Conservation (phyloP, 2,113 vertebrate species). For the Chitala chitala region DNA sequence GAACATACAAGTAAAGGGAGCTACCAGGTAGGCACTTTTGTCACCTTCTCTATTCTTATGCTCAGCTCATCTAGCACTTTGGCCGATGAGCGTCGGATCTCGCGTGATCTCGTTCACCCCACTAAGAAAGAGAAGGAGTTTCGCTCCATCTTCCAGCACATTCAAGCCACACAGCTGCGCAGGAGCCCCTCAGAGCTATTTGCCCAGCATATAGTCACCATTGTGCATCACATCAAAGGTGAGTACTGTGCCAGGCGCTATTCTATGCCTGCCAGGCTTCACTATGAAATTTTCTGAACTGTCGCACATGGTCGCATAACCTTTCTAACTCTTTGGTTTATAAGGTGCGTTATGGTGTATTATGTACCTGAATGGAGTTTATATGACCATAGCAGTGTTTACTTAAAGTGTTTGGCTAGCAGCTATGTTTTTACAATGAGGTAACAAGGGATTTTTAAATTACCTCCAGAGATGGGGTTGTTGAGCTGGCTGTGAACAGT, state of each 20-base stretch:
- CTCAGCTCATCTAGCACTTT: conserved; percentile 76
- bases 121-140: conserved; percentile 90
- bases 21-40: not conserved
- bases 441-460: not conserved
- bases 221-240: conserved; percentile 96
- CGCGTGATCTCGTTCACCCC: conserved; percentile 83
- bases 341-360: not conserved
- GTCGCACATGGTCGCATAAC: too few relatives aligned
- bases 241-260: conserved; percentile 14
- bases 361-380: too few relatives aligned
- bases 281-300: not conserved
- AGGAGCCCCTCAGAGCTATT: conserved; percentile 86
- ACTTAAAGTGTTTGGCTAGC: not conserved
- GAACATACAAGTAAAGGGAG: not conserved
- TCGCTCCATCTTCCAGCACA: conserved; percentile 88
- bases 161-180: conserved; percentile 75
- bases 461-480: not conserved
- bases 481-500: not conserved
- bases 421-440: not conserved
- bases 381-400: too few relatives aligned
- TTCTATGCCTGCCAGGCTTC: not conserved
- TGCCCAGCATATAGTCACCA: conserved; percentile 92
- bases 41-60: not conserved
- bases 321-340: not conserved
- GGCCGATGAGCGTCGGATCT: conserved; percentile 85